Percentiles rank a stretch among this genome's conserved stretches.
phyloP scores from a whole-genome alignment of 2,797 vertebrate genomes.

The Pseudocheirus occidentalis region DNA sequence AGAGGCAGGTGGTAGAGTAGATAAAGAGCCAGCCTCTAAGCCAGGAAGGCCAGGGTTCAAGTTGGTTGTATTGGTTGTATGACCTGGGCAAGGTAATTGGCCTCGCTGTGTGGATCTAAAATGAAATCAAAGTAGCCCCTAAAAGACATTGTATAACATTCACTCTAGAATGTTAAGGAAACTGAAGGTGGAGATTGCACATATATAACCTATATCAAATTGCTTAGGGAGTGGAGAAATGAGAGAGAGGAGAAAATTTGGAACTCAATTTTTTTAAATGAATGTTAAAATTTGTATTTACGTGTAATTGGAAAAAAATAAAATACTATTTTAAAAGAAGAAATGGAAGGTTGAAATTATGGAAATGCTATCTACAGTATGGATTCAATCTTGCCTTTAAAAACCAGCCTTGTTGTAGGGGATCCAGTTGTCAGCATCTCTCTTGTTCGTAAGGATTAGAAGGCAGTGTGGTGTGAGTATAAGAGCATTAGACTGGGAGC shows the following conservation, averaged over 20 bases:
- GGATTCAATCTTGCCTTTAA: not conserved
- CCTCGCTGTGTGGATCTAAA: not conserved
- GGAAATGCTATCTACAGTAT: not conserved
- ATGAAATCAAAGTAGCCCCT: not conserved
- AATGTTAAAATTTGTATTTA: not conserved
- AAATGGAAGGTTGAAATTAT: not conserved
- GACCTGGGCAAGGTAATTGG: not conserved
- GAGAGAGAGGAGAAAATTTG: no score
- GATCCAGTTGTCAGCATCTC: not conserved
- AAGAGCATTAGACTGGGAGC: not conserved
- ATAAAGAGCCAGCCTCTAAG: not conserved
- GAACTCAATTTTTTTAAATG: not conserved
- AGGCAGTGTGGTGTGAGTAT: not conserved
- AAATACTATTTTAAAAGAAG: not conserved
- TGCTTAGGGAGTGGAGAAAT: not conserved
- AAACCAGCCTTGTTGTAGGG: not conserved
- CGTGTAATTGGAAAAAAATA: not conserved
- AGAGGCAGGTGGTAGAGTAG: not conserved
- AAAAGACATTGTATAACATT: not conserved
- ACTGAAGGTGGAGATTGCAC: not conserved
- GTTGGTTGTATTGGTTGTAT: not conserved
- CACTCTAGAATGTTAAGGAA: not conserved
- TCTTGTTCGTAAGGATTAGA: not conserved
- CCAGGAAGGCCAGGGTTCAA: not conserved
- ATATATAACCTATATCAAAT: not conserved